These are phyloP conservation scores for Lochmaea crataegi DNA, from an alignment of 2,888 invertebrate genomes.

Conservation along the genomic window DNA sequence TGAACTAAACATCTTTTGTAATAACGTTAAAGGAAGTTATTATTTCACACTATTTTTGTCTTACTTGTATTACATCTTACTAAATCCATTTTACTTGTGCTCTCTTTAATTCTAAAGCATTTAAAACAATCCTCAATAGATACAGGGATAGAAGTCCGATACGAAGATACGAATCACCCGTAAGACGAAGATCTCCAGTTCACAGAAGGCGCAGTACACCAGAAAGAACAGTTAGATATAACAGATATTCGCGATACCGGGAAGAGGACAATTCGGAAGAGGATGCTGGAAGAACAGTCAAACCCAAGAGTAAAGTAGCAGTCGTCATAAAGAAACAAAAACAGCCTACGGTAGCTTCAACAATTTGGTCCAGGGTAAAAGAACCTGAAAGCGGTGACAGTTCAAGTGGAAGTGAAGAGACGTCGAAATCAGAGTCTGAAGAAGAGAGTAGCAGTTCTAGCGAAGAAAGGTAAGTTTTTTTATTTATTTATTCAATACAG, in stretches of 20 bases:
- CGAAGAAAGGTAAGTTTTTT: constrained; percentile 21
- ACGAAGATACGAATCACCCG: constrained; percentile 25
- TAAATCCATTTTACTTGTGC: no score
- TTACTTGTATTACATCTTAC: no score
- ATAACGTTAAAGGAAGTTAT: no score
- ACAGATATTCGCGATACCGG: constrained; percentile 7
- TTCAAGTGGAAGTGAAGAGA: constrained; percentile 42
- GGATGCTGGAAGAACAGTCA: constrained; percentile 43
- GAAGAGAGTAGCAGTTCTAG: constrained; percentile 42
- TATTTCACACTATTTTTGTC: no score
- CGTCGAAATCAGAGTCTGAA: constrained; percentile 39
- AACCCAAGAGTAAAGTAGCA: constrained; percentile 62
- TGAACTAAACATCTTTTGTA: background rate
- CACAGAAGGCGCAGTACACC: constrained; percentile 33
- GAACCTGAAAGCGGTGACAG: constrained; percentile 42
- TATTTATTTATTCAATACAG: no score
- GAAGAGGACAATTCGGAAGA: constrained; percentile 40
- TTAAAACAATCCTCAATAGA: background rate
- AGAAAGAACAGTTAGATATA: constrained; percentile 36
- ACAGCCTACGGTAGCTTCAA: constrained; percentile 60
- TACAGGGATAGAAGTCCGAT: constrained; percentile 30
- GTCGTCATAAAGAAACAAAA: constrained; percentile 62
- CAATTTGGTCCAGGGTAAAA: constrained; percentile 59
- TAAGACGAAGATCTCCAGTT: constrained; percentile 34
- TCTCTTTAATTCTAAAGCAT: no score